phyloP scores from a whole-genome alignment of 2,888 invertebrate species.

The Oligia latruncula region DNA sequence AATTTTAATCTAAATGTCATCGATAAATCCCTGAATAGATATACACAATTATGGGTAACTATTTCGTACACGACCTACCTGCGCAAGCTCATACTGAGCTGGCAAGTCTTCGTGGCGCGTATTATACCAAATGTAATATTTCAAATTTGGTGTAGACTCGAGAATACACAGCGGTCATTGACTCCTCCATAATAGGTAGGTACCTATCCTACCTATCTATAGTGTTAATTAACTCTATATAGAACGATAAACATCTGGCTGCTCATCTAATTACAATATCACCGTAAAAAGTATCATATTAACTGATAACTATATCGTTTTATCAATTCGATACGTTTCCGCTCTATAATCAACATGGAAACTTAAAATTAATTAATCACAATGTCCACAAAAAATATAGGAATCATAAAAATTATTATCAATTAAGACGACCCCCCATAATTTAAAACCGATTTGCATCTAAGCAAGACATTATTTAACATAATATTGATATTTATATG shows the following conservation, averaged over 20 bases:
- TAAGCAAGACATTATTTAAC: conserved; percentile 73
- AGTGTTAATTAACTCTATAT: conserved; percentile 36
- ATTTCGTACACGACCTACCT: no score
- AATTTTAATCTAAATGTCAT: no score
- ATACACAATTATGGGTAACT: no score
- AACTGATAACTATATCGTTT: conserved; percentile 56
- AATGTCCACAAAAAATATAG: conserved; percentile 51
- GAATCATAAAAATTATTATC: conserved; percentile 67
- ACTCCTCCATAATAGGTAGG: background rate
- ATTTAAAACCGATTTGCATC: conserved; percentile 70
- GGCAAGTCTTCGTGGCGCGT: no score
- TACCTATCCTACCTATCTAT: conserved; percentile 8
- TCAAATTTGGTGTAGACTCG: background rate
- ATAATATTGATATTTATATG: conserved; percentile 74
- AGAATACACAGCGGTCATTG: conserved; percentile 44
- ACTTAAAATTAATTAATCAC: conserved; percentile 61
- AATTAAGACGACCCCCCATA: conserved; percentile 72
- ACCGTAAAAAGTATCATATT: conserved; percentile 23
- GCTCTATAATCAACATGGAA: conserved; percentile 54
- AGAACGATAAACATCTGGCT: conserved; percentile 35
- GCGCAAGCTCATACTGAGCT: no score
- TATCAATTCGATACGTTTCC: conserved; percentile 42
- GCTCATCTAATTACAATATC: conserved; percentile 37
- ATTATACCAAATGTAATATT: background rate
- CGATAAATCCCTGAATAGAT: no score